Evolutionary conservation across 2,888 invertebrate species (phyloP).

Genomic region (Lochmaea capreae): DNA sequence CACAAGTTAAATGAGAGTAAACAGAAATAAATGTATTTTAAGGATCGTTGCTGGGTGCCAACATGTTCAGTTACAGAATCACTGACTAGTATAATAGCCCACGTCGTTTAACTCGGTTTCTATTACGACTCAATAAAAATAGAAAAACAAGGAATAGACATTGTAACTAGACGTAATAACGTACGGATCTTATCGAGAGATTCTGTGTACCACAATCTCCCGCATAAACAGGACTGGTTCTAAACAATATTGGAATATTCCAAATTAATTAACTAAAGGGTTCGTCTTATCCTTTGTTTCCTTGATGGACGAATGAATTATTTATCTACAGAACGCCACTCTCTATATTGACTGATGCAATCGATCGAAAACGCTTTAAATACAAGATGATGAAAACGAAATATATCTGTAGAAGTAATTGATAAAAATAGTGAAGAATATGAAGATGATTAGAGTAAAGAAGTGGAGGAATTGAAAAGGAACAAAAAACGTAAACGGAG

Average conservation of each 20-base stretch:
- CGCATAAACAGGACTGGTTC: slow-evolving; percentile 3
- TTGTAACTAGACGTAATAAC: slow-evolving; percentile 11
- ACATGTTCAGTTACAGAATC: neutral
- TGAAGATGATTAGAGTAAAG: too few species aligned
- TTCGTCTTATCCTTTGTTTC: too few species aligned
- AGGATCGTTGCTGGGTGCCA: neutral
- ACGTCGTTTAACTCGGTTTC: slow-evolving; percentile 9
- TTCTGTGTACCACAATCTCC: slow-evolving; percentile 10
- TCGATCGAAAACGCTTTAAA: too few species aligned
- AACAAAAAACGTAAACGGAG: too few species aligned
- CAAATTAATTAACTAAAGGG: neutral
- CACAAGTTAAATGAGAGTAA: too few species aligned
- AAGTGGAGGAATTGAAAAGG: too few species aligned
- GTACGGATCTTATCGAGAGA: slow-evolving; percentile 18
- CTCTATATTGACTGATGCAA: neutral
- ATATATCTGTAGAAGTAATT: too few species aligned
- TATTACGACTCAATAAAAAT: slow-evolving; percentile 22
- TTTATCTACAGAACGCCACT: neutral
- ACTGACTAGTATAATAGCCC: slow-evolving; percentile 3
- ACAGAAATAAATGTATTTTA: too few species aligned
- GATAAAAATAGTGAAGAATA: too few species aligned
- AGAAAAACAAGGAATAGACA: slow-evolving; percentile 22
- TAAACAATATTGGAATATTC: neutral
- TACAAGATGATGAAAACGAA: too few species aligned
- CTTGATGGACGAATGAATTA: too few species aligned